phyloP scores from a whole-genome alignment of 1,140 invertebrate species.

The Drosophila insularis region DNA sequence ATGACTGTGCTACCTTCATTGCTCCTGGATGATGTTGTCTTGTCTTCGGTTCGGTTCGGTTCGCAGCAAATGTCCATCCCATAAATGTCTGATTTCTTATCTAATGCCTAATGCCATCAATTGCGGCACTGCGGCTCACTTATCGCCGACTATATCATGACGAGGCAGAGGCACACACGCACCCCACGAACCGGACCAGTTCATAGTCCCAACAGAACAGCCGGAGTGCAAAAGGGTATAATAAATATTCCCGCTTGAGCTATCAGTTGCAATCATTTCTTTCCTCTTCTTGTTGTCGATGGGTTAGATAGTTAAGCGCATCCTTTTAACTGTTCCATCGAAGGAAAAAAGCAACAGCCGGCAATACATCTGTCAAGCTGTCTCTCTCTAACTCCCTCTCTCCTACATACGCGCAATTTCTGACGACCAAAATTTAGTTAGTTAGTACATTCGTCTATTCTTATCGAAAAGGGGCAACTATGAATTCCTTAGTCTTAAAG shows the following conservation, averaged over 20 bases:
- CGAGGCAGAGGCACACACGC: slow-evolving; percentile 21
- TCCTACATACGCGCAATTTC: background rate
- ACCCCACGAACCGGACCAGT: slow-evolving; percentile 13
- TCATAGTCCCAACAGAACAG: slow-evolving; percentile 16
- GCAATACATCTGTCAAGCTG: background rate
- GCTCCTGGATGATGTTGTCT: slow-evolving; percentile 13
- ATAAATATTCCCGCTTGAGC: slow-evolving; percentile 8
- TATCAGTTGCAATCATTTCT: slow-evolving; percentile 26
- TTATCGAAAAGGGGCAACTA: background rate
- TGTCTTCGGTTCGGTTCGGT: slow-evolving; percentile 14
- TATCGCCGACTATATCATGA: slow-evolving; percentile 66
- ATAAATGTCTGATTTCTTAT: slow-evolving; percentile 80
- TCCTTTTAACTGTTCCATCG: background rate
- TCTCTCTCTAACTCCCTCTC: background rate
- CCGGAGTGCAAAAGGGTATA: slow-evolving; percentile 44
- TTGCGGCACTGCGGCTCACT: slow-evolving; percentile 60
- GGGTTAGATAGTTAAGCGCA: slow-evolving; percentile 20
- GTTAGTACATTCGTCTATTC: background rate
- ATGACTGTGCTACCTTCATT: slow-evolving; percentile 43
- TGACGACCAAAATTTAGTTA: no score
- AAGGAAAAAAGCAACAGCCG: background rate
- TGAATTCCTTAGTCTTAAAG: background rate
- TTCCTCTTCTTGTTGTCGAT: no score
- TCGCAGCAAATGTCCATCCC: background rate
- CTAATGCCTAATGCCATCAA: slow-evolving; percentile 79